Conservation (phyloP, 2,888 invertebrate genomes). For the Agonopterix heracliana region DNA sequence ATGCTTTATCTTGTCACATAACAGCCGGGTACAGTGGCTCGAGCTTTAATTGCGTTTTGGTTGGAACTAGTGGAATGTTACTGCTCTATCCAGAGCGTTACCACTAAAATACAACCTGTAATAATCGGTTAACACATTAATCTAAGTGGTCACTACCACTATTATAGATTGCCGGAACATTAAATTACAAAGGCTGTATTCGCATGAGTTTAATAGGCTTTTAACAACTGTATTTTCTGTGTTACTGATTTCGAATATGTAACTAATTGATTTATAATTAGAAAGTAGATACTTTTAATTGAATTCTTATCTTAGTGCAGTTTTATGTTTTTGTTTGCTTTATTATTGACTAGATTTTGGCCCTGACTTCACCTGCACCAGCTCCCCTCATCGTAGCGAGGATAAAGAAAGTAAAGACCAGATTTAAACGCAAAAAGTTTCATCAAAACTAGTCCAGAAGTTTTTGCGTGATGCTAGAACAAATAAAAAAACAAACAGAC, state of each 20-base stretch:
- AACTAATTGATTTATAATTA: too few species aligned
- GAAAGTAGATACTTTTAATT: too few species aligned
- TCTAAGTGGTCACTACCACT: conserved; percentile 1
- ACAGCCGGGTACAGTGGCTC: conserved; percentile 43
- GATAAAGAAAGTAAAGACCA: too few species aligned
- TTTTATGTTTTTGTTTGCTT: too few species aligned
- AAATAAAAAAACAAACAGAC: too few species aligned
- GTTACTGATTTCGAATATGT: not conserved
- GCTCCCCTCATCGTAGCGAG: too few species aligned
- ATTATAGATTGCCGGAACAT: conserved; percentile 21
- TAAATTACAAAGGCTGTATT: conserved; percentile 7
- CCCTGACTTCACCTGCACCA: too few species aligned
- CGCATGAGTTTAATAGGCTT: not conserved
- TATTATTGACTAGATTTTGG: too few species aligned
- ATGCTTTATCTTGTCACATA: conserved; percentile 63
- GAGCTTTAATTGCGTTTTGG: conserved; percentile 63
- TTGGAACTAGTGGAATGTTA: conserved; percentile 42
- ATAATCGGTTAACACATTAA: conserved; percentile 28
- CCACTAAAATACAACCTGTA: conserved; percentile 35
- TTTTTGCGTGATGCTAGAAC: too few species aligned
- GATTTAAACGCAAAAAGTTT: too few species aligned
- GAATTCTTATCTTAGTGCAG: too few species aligned
- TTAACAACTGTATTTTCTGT: not conserved
- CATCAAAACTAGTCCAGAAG: too few species aligned
- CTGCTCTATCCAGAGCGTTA: conserved; percentile 37